Base-by-base conservation (phyloP, 2,797 vertebrate genomes). In the Epinephelus malabaricus region DNA sequence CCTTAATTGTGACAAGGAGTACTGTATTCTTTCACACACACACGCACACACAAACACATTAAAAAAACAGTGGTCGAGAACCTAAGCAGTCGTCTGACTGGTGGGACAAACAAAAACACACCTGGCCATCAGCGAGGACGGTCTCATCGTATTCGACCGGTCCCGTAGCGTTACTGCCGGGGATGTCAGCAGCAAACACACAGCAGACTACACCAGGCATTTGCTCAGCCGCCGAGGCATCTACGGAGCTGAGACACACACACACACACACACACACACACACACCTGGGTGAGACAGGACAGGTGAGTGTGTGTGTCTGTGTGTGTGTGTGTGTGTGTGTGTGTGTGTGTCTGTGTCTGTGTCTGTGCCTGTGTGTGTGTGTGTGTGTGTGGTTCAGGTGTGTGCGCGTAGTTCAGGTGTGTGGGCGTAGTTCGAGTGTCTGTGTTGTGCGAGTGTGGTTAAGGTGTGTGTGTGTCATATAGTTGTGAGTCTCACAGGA, bases 121-220 rank as follows among this genome's bases (percentile, higher is more conserved):
- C 98, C 96, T 94, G 83, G 40, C 92, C 76, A 2, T 96, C 75
- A 1, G 97, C 97, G 64, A 99, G 91, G 73, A 99, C 91, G 0
- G 95, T 97, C 89, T 99, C 98, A 15, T 99, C 98, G 1, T 94
- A 89, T 40, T 75, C 58, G 0, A 94, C 6, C 0, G 87, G 74
- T 49, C 98, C 98, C 0, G 96, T 97, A 60, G 72, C 0, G 10
- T 99, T 99, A 84, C 95, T 97, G 49, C 97, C 97, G 0, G 97
- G 96, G 84, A 99, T 54, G 78, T 98, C 97, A 1, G 92, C 89
- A 1, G 95, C 95, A 0, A 97, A 96, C 69, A 99, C 40, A 19
- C 96, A 98, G 56, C 94, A 92, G 54, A 96, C 92, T 30, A 98
- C 96, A 1, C 98, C 98, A 3, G 97, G 96, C 38, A 95, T 77